Percentiles rank a stretch among this genome's conserved stretches.
Conservation (phyloP, 2,113 vertebrate species). For the Eurystomus gularis region DNA sequence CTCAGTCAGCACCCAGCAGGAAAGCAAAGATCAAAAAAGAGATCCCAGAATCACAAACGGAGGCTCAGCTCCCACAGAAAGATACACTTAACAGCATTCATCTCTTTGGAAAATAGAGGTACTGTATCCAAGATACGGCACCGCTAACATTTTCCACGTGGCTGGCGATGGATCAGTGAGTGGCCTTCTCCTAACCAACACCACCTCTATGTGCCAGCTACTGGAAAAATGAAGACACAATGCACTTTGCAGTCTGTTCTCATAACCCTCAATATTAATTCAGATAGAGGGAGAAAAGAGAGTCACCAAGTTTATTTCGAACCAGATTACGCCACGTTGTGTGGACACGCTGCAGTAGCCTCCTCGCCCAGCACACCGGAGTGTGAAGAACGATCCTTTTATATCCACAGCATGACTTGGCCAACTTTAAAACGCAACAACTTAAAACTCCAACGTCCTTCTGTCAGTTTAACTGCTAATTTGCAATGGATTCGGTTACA, state of each 20-base stretch:
- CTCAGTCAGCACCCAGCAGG: slow-evolving; percentile 48
- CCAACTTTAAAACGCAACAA: slow-evolving; percentile 15
- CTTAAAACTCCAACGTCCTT: slow-evolving; percentile 54
- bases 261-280: not conserved
- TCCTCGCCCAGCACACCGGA: not conserved
- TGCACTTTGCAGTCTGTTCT: not conserved
- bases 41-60: not conserved
- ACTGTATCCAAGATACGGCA: slow-evolving; percentile 39
- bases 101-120: slow-evolving; percentile 47
- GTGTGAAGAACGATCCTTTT: slow-evolving; percentile 56
- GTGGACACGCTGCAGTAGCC: not conserved
- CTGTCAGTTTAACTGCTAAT: slow-evolving; percentile 68
- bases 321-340: not conserved
- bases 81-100: not conserved
- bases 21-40: slow-evolving; percentile 1
- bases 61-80: slow-evolving; percentile 12
- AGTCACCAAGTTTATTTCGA: slow-evolving; percentile 23
- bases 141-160: slow-evolving; percentile 26
- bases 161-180: slow-evolving; percentile 17
- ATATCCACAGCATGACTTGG: slow-evolving; percentile 48
- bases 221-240: not conserved
- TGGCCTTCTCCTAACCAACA: slow-evolving; percentile 31
- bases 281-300: not conserved
- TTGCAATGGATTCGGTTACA: slow-evolving; percentile 65
- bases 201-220: slow-evolving; percentile 2